Base-by-base conservation (phyloP, 2,797 vertebrate genomes). In the Rallus crepitans region DNA sequence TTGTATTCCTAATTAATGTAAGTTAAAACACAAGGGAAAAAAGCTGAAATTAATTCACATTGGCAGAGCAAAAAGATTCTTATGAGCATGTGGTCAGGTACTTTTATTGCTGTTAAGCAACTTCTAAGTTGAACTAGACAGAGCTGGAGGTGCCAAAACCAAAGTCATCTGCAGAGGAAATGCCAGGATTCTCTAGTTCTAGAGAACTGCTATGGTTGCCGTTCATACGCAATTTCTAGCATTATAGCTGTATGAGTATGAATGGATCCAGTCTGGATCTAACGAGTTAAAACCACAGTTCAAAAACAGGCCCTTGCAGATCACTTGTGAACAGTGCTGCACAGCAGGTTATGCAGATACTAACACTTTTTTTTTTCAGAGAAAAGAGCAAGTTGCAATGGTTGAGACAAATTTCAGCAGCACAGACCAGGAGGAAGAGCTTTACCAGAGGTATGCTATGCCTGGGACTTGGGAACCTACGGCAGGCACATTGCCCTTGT, bases 121-220 rank as follows among this genome's bases (percentile, higher is more conserved):
- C 39, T 93, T 72, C 53, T 82, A 93, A 94, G 82, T 65, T 75
- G 70, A 93, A 96, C 66, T 79, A 86, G 73, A 81, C 79, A 83
- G 78, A 66, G 66, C 1, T 72, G 59, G 64, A 78, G 76, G 45
- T 69, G 71, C 83, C 92, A 97, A 95, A 91, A 85, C 87, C 91
- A 96, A 95, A 92, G 75, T 75, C 63, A 89, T 87, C 39, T 88
- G 89, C 59, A 81, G 52, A 95, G 92, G 69, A 94, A 89, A 95
- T 84, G 81, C 83, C 77, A 85, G 56, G 56, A 77, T 90, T 79
- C 66, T 69, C 55, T 64, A 77, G 50, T 76, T 93, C 6, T 24
- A 93, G 66, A 87, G 37, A 83, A 95, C 20, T 70, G 59, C 78
- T 63, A 80, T 27, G 63, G 57, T 78, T 93, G 73, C 94, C 93